These are phyloP conservation scores for Toxostoma redivivum DNA, from an alignment of 2,113 vertebrate genomes.

Conservation along the genomic window DNA sequence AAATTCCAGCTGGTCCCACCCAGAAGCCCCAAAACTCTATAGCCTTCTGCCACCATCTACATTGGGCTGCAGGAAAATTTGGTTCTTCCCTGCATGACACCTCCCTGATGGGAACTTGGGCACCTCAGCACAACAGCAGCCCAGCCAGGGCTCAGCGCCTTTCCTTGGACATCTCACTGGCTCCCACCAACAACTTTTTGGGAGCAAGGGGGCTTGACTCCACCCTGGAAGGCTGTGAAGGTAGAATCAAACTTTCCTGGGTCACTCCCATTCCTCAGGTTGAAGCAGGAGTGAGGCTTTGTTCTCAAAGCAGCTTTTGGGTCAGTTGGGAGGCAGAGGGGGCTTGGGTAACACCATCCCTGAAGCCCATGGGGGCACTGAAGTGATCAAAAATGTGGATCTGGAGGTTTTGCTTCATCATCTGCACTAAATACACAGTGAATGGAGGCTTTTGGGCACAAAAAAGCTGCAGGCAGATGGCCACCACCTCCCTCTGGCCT, in stretches of 20 bases:
- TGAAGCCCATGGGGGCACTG: rapidly evolving
- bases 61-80: not conserved
- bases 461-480: not conserved
- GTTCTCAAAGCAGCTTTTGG: not conserved
- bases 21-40: not conserved
- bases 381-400: rapidly evolving
- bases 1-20: not conserved
- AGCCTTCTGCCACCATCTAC: not conserved
- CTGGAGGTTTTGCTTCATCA: not conserved
- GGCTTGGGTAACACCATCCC: not conserved
- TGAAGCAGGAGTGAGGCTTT: not conserved
- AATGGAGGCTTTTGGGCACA: not conserved
- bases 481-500: not conserved
- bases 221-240: not conserved
- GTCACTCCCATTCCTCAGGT: not conserved
- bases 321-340: not conserved
- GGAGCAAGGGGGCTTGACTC: not conserved
- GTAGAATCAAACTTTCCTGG: not conserved
- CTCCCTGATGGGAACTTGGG: not conserved
- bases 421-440: not conserved
- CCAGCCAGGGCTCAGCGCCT: rapidly evolving
- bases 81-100: not conserved
- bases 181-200: not conserved
- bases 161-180: not conserved
- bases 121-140: not conserved